Evolutionary conservation across 2,113 vertebrate genomes (phyloP).

Genomic region (Forbesichthys agassizii): DNA sequence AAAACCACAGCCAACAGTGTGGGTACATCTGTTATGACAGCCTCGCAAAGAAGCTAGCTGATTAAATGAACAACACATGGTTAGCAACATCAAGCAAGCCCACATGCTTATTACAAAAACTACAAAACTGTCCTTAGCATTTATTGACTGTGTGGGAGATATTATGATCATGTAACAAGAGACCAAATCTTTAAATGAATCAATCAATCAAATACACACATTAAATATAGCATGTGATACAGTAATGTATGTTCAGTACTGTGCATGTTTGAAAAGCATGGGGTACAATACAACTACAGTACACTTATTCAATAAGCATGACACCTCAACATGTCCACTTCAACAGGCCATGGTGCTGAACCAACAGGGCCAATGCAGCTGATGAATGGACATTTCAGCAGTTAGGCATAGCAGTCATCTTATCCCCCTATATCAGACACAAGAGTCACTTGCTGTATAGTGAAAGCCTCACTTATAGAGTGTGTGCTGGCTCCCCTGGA

Average conservation of each 20-base stretch:
- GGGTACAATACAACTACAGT: background rate
- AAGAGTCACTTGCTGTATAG: too few relatives aligned
- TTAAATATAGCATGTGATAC: background rate
- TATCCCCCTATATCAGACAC: slow-evolving; percentile 31
- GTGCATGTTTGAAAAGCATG: background rate
- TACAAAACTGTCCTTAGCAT: slow-evolving; percentile 23
- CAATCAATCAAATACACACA: background rate
- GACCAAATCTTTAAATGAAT: slow-evolving; percentile 19
- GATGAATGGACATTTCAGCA: slow-evolving; percentile 22
- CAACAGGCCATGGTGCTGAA: slow-evolving; percentile 16
- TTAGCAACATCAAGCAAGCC: slow-evolving; percentile 17
- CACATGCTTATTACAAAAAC: slow-evolving; percentile 4
- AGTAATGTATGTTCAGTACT: background rate
- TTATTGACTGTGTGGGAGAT: slow-evolving; percentile 18
- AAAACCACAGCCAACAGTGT: slow-evolving; percentile 23
- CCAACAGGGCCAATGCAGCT: slow-evolving; percentile 24
- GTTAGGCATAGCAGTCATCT: slow-evolving; percentile 20
- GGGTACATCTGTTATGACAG: slow-evolving; percentile 22
- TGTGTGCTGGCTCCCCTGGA: too few relatives aligned
- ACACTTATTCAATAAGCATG: slow-evolving; percentile 1
- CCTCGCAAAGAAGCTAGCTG: slow-evolving; percentile 27
- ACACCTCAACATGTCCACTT: slow-evolving; percentile 15
- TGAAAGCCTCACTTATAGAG: too few relatives aligned
- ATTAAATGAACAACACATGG: slow-evolving; percentile 29
- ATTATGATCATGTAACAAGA: background rate